phyloP scores from a whole-genome alignment of 2,797 vertebrate species.

The Pampus argenteus region DNA sequence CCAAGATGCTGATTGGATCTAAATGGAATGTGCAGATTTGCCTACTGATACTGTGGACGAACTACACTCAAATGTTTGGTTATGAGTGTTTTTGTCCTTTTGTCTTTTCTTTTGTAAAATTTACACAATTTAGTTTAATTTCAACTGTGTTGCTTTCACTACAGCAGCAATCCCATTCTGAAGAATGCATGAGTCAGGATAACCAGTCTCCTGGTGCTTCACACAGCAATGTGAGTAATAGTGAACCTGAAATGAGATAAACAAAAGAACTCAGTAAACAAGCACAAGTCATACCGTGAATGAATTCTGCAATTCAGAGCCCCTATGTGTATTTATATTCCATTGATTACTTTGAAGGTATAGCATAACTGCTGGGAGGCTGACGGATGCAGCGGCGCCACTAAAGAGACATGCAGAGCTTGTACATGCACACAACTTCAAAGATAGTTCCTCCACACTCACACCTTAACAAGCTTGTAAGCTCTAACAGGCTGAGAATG shows the following conservation, averaged over 20 bases:
- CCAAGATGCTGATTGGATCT: background rate
- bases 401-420: background rate
- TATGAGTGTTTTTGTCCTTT: constrained; percentile 1
- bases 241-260: background rate
- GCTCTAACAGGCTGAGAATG: background rate
- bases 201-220: constrained; percentile 34
- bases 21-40: background rate
- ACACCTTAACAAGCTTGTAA: background rate
- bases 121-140: constrained; percentile 20
- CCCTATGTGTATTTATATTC: constrained; percentile 21
- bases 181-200: constrained; percentile 32
- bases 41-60: background rate
- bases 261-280: constrained; percentile 28
- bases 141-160: constrained; percentile 13
- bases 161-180: constrained; percentile 31
- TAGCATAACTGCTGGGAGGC: constrained; percentile 3
- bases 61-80: background rate
- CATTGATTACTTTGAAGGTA: constrained; percentile 36
- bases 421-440: background rate
- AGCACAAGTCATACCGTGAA: constrained; percentile 17
- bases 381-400: background rate
- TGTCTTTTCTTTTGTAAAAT: constrained; percentile 2
- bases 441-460: background rate
- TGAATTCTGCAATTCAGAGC: constrained; percentile 21
- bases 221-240: constrained; percentile 17